A percentile compares a stretch with the other conserved stretches of the same genome.
phyloP scores from a whole-genome alignment of 2,113 vertebrate genomes.

The Dendropsophus ebraccatus region DNA sequence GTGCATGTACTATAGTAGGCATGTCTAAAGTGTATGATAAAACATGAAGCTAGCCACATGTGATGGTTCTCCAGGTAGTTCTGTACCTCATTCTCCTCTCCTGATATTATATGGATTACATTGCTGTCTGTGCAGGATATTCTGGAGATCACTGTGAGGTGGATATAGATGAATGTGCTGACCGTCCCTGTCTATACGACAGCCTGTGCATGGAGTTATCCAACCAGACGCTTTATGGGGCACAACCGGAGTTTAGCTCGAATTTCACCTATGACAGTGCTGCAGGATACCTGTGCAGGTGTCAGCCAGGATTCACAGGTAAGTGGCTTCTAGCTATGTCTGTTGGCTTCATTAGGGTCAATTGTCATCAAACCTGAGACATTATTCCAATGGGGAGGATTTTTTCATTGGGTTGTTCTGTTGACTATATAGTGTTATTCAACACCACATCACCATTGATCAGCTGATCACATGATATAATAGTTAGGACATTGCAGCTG shows the following conservation, averaged over 20 bases:
- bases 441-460: too few relatives aligned
- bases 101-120: background rate
- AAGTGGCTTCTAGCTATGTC: conserved; percentile 48
- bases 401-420: too few relatives aligned
- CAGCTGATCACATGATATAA: too few relatives aligned
- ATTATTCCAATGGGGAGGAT: too few relatives aligned
- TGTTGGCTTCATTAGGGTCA: background rate
- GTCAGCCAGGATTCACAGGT: conserved; percentile 86
- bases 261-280: conserved; percentile 80
- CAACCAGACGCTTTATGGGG: conserved; percentile 71
- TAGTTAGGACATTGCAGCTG: too few relatives aligned
- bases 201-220: conserved; percentile 85
- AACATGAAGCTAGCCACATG: too few relatives aligned
- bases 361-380: too few relatives aligned
- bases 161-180: conserved; percentile 85
- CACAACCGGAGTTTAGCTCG: conserved; percentile 67
- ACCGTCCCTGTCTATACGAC: conserved; percentile 79
- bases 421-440: too few relatives aligned
- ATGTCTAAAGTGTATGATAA: too few relatives aligned
- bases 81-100: background rate
- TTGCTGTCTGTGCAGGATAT: conserved; percentile 75
- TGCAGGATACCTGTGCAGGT: conserved; percentile 85
- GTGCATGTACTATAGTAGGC: too few relatives aligned
- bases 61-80: too few relatives aligned
- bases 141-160: conserved; percentile 81